Evolutionary conservation across 92 coral and sea anemone genomes (phyloP).

Genomic region (Zoanthus gigantus): DNA sequence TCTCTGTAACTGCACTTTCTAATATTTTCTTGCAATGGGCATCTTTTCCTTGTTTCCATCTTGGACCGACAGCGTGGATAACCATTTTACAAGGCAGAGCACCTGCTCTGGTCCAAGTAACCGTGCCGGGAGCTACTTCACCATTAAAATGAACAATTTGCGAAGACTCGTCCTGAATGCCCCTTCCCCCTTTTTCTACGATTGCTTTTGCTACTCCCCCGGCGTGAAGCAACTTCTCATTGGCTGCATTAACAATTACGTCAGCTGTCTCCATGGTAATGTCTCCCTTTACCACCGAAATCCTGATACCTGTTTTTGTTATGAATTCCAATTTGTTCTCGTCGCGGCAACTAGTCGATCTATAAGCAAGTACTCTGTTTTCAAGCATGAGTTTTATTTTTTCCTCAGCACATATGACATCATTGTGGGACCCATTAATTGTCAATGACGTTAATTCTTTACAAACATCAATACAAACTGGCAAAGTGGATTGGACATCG

Average conservation of each 20-base stretch:
- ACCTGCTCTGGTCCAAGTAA: slow-evolving; percentile 43
- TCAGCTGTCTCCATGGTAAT: slow-evolving; percentile 55
- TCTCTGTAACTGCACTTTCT: slow-evolving; percentile 31
- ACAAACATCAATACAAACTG: slow-evolving; percentile 8
- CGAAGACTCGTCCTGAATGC: slow-evolving; percentile 33
- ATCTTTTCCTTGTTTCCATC: slow-evolving; percentile 20
- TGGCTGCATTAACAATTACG: slow-evolving; percentile 60
- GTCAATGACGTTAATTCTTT: slow-evolving; percentile 1
- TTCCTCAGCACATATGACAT: slow-evolving; percentile 1
- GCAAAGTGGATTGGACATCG: neutral
- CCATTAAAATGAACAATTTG: neutral
- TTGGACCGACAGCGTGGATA: slow-evolving; percentile 62
- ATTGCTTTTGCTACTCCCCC: slow-evolving; percentile 58
- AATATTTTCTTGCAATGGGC: slow-evolving; percentile 28
- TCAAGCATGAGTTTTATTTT: neutral
- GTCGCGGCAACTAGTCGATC: neutral
- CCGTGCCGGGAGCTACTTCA: slow-evolving; percentile 37
- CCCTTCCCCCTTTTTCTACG: slow-evolving; percentile 46
- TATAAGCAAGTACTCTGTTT: neutral
- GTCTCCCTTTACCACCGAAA: slow-evolving; percentile 57
- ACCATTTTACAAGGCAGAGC: slow-evolving; percentile 47
- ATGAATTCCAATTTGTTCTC: slow-evolving; percentile 5
- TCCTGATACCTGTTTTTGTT: slow-evolving; percentile 26
- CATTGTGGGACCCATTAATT: slow-evolving; percentile 5
- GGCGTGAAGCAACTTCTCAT: slow-evolving; percentile 21